Conservation (phyloP, 2,888 invertebrate species). For the Drosophila longiperda region DNA sequence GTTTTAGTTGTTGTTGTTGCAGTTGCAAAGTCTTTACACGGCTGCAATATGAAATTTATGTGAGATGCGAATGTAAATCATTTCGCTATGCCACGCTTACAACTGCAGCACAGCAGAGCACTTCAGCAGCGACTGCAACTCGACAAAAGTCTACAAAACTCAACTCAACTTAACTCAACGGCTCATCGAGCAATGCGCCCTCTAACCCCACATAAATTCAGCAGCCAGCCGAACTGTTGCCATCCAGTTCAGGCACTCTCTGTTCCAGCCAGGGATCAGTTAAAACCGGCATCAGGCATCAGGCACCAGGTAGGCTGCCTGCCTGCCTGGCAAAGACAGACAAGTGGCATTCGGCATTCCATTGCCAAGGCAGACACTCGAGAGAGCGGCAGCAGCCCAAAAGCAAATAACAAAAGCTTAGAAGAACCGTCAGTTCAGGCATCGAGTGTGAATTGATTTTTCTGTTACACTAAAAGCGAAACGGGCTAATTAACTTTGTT, state of each 20-base stretch:
- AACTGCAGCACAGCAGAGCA: conserved; percentile 38
- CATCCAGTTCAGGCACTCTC: conserved; percentile 26
- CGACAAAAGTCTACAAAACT: conserved; percentile 21
- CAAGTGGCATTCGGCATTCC: conserved; percentile 83
- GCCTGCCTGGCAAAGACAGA: conserved; percentile 53
- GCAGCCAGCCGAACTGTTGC: conserved; percentile 48
- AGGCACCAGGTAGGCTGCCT: conserved; percentile 26
- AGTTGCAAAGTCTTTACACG: conserved; percentile 67
- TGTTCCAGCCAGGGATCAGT: conserved; percentile 43
- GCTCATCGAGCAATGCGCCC: conserved; percentile 76
- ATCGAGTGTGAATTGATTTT: conserved; percentile 83
- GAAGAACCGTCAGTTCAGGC: conserved; percentile 53
- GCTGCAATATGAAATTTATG: conserved; percentile 60
- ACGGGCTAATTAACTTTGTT: background rate
- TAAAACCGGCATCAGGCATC: conserved; percentile 27
- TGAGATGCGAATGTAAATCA: conserved; percentile 82
- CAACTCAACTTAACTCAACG: conserved; percentile 41
- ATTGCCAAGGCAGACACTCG: conserved; percentile 71
- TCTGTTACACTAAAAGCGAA: conserved; percentile 38
- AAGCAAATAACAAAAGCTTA: conserved; percentile 75
- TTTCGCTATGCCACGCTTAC: conserved; percentile 79
- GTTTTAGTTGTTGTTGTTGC: conserved; percentile 15
- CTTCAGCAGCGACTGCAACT: conserved; percentile 15
- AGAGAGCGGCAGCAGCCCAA: conserved; percentile 51
- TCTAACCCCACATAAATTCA: conserved; percentile 83